A percentile compares a stretch with the other conserved stretches of the same genome.
These are phyloP conservation scores for Hydractinia echinata DNA, from an alignment of 30 jellyfish, hydroid and myxozoan species.

Conservation along the genomic window DNA sequence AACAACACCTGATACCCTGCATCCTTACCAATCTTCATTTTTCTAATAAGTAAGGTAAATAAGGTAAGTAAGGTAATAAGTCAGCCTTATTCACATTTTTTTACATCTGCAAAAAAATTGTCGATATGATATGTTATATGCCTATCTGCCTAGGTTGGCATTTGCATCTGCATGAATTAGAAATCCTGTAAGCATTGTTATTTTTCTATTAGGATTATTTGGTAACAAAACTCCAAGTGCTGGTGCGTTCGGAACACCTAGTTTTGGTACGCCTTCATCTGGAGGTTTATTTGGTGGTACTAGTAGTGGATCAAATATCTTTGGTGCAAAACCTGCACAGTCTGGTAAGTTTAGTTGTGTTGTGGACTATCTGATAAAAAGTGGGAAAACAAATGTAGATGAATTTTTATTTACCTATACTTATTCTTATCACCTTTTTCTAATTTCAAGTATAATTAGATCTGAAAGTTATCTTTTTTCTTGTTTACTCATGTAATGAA, in stretches of 20 bases:
- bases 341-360: constrained; percentile 19
- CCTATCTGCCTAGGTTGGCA: neutral
- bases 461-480: too few relatives aligned
- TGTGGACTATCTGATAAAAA: too few relatives aligned
- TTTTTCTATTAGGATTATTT: constrained; percentile 55
- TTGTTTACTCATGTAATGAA: too few relatives aligned
- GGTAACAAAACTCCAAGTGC: constrained; percentile 89
- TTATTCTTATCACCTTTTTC: neutral
- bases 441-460: too few relatives aligned
- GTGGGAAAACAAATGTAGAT: neutral
- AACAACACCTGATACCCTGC: too few relatives aligned
- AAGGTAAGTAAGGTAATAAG: too few relatives aligned
- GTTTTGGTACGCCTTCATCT: constrained; percentile 73
- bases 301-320: constrained; percentile 44
- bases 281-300: constrained; percentile 68
- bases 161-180: neutral
- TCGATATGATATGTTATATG: neutral
- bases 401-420: neutral
- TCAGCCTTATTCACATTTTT: too few relatives aligned
- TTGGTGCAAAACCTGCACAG: constrained; percentile 45
- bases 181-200: neutral
- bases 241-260: constrained; percentile 79
- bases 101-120: too few relatives aligned
- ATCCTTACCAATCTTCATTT: too few relatives aligned
- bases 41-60: too few relatives aligned